Evolutionary conservation across 2,113 vertebrate species (phyloP), one percentile per base, ranked within the genome.

Genomic region (Delphinapterus leucas): DNA sequence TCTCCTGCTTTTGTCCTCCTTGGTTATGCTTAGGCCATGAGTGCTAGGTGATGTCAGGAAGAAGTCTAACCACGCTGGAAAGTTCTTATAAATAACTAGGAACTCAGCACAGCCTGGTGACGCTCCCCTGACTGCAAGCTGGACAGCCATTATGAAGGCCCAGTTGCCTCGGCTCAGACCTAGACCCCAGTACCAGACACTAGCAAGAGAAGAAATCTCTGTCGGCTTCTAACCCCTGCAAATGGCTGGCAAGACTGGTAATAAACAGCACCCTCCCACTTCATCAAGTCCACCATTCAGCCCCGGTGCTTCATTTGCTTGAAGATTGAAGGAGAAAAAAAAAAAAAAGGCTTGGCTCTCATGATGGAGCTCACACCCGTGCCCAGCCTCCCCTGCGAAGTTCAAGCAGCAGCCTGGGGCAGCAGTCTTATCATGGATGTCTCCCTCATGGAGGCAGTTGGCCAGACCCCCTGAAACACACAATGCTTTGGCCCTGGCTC

Each of bases 401-500:
- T 63, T 76, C 86, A 71, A 87, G 20, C 80, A 5, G 1, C 25
- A 38, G 93, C 79, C 82, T 17, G 55, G 55, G 71, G 17, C 15
- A 63, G 65, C n/a, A 0, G n/a, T 44, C 91, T 83, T 65, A 79
- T 53, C 80, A 3, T 49, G 18, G 8, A 8, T 5, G 61, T 67
- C 88, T 79, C 88, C 61, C 47, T 67, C 1, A 38, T 12, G 73
- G 65, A 80, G 95, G 96, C 93, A 88, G 17, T 4, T 25, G 87
- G 92, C 96, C 98, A 96, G 96, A 81, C 60, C 44, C 88, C 95
- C 92, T 28, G 60, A 93, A 84, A 90, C 87, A 90, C 96, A 98
- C 98, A 97, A 96, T 90, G 80, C 92, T 38, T 82, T 98, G 98
- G 97, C 96, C 74, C 65, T 28, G 25, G 61, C 80, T 97, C 98